Evolutionary conservation across 1,140 invertebrate genomes (phyloP).

Genomic region (Trachymyrmex septentrionalis): DNA sequence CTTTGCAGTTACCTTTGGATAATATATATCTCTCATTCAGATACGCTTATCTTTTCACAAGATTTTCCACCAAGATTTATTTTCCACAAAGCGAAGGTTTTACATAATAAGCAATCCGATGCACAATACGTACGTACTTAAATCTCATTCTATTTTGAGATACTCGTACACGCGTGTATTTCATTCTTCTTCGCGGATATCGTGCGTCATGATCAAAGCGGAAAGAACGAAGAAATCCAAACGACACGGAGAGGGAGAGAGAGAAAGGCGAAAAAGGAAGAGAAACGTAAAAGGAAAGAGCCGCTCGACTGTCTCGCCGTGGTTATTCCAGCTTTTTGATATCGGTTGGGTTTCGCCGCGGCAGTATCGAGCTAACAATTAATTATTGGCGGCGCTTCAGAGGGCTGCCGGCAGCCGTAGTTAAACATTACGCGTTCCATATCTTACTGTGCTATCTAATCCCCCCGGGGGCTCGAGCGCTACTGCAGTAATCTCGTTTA

Average conservation of each 20-base stretch:
- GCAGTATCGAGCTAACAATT: constrained; percentile 84
- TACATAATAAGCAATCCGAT: not conserved
- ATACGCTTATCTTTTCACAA: not conserved
- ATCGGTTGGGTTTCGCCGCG: constrained; percentile 73
- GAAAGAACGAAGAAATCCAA: constrained; percentile 64
- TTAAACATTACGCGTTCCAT: constrained; percentile 86
- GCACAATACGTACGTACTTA: not conserved
- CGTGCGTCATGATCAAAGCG: constrained; percentile 67
- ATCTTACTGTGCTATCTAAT: constrained; percentile 86
- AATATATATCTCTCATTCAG: not conserved
- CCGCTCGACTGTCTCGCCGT: constrained; percentile 63
- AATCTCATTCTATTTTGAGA: constrained; percentile 13
- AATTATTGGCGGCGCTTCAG: constrained; percentile 84
- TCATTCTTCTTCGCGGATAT: constrained; percentile 48
- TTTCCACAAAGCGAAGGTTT: constrained; percentile 5
- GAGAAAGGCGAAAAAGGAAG: constrained; percentile 37
- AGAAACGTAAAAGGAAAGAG: constrained; percentile 58
- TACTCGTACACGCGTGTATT: constrained; percentile 11
- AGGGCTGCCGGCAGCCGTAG: constrained; percentile 81
- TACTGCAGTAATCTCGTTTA: constrained; percentile 86
- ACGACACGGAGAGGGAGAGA: constrained; percentile 34
- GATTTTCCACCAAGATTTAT: not conserved
- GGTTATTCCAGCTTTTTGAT: constrained; percentile 82
- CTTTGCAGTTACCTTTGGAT: not conserved
- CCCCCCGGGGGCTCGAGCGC: constrained; percentile 82